These are phyloP conservation scores for Mus spretus DNA, from an alignment of 2,797 vertebrate species.

Conservation along the genomic window DNA sequence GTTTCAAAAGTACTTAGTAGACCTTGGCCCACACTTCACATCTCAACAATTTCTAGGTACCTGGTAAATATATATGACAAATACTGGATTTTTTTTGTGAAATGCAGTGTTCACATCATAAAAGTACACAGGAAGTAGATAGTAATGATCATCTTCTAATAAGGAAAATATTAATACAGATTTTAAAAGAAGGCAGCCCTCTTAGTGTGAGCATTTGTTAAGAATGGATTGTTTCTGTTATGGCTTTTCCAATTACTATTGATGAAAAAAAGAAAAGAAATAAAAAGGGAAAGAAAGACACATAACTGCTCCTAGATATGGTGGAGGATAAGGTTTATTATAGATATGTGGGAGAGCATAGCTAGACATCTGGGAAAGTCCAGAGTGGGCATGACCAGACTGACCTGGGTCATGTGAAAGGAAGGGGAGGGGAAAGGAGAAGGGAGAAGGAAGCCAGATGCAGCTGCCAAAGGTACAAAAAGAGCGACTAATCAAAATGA, in stretches of 20 bases:
- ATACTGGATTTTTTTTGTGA: not conserved
- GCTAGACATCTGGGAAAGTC: not conserved
- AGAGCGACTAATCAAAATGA: not conserved
- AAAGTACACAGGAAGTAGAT: not conserved
- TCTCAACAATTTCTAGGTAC: not conserved
- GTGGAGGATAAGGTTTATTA: not conserved
- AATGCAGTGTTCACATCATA: not conserved
- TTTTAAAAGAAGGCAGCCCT: not conserved
- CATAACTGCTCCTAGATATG: not conserved
- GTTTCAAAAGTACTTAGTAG: not conserved
- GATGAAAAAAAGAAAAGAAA: not conserved
- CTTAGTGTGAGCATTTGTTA: not conserved
- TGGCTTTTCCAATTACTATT: not conserved
- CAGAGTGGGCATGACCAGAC: not conserved
- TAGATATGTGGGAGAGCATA: not conserved
- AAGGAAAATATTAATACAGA: not conserved
- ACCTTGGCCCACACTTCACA: too few species aligned
- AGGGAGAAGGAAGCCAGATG: not conserved
- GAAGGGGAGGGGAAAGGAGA: not conserved
- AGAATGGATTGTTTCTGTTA: not conserved
- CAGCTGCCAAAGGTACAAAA: not conserved
- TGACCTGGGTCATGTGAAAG: not conserved
- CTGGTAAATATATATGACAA: not conserved
- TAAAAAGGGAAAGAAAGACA: not conserved
- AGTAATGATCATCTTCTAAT: not conserved